Base-by-base conservation (phyloP, 2,888 invertebrate genomes). In the Dynastes grantii region DNA sequence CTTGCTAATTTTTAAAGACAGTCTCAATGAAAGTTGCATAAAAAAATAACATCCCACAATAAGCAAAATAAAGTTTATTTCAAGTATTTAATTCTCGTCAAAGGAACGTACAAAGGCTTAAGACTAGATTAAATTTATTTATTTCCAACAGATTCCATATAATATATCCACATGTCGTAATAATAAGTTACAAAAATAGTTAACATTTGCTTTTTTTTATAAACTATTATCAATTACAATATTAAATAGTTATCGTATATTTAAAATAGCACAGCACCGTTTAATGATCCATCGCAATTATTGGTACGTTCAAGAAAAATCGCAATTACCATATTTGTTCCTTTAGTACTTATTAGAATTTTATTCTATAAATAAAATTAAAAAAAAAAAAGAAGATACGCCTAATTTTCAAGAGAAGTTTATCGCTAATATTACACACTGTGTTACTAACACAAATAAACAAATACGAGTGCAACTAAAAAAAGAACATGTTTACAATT, bases 71-170 rank as follows among this genome's bases (percentile, higher is more conserved):
- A 76, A 76, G 40, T 76, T 64, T 76, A 76, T 76, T 76, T 45
- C 8, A 58, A 58, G 11, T 49, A 76, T 64, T 53, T 51, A 32
- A 65, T 22, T 49, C 29, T n/a, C 16, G 29, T 58, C 55, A 37
- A 76, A 76, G 76, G 65, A 76, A 76, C 65, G 58, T 71, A 76
- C 16, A 65, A 76, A 76, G 27, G 76, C 76, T 76, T 76, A 73
- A 76, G 65, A 76, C 67, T 76, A 76, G 76, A 65, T 37, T 37
- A 37, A 4, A 37, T 16, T 11, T 63, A 75, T 75, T 37, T 76
- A 76, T 49, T 65, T 65, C 53, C 64, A 64, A 49, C n/a, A 61
- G 29, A 40, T 51, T 64, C 9, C 29, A 55, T 49, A 65, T 76
- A 76, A 55, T 49, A 65, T 65, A 76, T 76, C 13, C 32, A 37